Evolutionary conservation across 2,888 invertebrate genomes (phyloP).

Genomic region (Lomographa bimaculata): DNA sequence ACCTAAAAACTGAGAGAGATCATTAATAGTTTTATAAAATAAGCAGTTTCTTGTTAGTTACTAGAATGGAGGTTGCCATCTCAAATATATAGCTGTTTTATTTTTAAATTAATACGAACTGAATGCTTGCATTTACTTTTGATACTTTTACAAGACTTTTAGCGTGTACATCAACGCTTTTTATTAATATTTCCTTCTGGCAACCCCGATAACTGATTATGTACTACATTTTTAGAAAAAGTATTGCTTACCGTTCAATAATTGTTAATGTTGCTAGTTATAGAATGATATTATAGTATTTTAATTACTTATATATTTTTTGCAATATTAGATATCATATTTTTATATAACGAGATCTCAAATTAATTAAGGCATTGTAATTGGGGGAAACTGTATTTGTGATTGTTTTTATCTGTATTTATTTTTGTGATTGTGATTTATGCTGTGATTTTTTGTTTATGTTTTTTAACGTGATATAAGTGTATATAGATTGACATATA

Average conservation of each 20-base stretch:
- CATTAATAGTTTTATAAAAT: slow-evolving; percentile 63
- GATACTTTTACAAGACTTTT: slow-evolving; percentile 47
- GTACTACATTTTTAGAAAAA: slow-evolving; percentile 59
- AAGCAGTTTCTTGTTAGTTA: slow-evolving; percentile 50
- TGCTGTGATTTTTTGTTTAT: slow-evolving; percentile 67
- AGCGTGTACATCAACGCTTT: slow-evolving; percentile 48
- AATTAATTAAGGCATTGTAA: slow-evolving; percentile 48
- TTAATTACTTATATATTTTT: slow-evolving; percentile 61
- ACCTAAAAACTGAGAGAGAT: slow-evolving; percentile 74
- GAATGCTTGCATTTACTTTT: slow-evolving; percentile 70
- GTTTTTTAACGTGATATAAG: slow-evolving; percentile 38
- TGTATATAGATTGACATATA: slow-evolving; percentile 49
- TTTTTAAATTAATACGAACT: slow-evolving; percentile 54
- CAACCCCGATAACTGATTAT: slow-evolving; percentile 51
- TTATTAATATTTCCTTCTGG: slow-evolving; percentile 50
- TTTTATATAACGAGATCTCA: slow-evolving; percentile 73
- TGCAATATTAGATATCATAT: slow-evolving; percentile 67
- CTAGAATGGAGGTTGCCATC: slow-evolving; percentile 62
- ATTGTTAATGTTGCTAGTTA: slow-evolving; percentile 76
- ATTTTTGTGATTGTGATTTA: slow-evolving; percentile 57
- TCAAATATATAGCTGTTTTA: slow-evolving; percentile 37
- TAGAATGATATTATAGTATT: slow-evolving; percentile 54
- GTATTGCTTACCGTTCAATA: slow-evolving; percentile 76
- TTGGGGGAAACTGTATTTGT: slow-evolving; percentile 35
- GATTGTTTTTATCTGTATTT: slow-evolving; percentile 40